Base-by-base conservation (phyloP, 2,888 invertebrate species). In the Pollenia griseotomentosa region DNA sequence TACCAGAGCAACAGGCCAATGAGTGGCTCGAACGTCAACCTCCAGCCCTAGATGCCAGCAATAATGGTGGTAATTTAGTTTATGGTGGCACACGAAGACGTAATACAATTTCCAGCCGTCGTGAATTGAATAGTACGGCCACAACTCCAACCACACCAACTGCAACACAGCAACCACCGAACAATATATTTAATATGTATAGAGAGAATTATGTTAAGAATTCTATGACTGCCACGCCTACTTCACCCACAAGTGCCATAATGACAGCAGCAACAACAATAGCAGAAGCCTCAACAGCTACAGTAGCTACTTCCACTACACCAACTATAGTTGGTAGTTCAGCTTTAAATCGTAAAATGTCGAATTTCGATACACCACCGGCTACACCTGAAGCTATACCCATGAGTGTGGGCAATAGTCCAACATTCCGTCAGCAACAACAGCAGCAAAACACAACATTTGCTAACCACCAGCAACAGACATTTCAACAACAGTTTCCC, bases 341-440 rank as follows among this genome's bases (percentile, higher is more conserved):
- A 57, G 70, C 46, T 66, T 71, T 75, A 19, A 83, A 84, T 85
- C 91, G 92, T 75, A 93, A 92, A 90, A 90, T 93, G 88, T 90
- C 92, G n/a, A 93, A 91, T 84, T 92, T 93, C 71, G 93, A 93
- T 90, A 93, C 93, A 83, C 93, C 93, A 86, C 93, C 93, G 84
- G 93, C 93, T 87, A 93, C 93, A 87, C 93, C 93, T 19, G 93
- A 93, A 89, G 91, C 93, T 88, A 92, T 91, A 88, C 93, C 93
- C 63, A 93, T 93, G 93, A 93, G 93, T 90, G 92, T 93, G 81
- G 93, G 93, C 79, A 93, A 93, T 86, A 93, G 93, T 89, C 93
- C 93, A 85, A 93, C 93, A 87, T 93, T 93, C 88, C 91, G 92
- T 19, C 92, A 92, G 79, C 93, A 92, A 70, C 90, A 90, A 53